phyloP scores from a whole-genome alignment of 2,797 vertebrate species.

The Vireo griseus region DNA sequence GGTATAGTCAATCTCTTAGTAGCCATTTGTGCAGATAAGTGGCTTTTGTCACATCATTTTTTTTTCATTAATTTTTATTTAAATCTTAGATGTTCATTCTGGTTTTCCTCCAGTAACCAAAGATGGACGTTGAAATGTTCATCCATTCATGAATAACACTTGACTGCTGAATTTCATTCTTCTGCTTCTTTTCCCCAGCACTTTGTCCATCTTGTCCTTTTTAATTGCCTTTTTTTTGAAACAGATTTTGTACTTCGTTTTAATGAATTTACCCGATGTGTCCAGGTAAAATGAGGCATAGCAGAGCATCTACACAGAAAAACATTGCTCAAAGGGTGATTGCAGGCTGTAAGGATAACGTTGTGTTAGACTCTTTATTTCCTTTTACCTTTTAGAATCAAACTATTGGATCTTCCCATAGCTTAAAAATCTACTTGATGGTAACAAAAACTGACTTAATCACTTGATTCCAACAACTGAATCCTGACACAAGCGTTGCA shows the following conservation, averaged over 20 bases:
- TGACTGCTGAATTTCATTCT: neutral
- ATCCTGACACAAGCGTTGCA: neutral
- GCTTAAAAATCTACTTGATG: neutral
- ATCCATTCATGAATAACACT: neutral
- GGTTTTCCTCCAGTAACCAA: neutral
- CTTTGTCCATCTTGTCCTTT: neutral
- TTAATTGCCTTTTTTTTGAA: neutral
- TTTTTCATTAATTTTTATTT: neutral
- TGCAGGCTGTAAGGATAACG: neutral
- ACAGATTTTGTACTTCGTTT: neutral
- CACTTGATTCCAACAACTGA: neutral
- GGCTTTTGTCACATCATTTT: neutral
- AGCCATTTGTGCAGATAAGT: neutral
- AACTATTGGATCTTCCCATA: neutral
- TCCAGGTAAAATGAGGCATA: neutral
- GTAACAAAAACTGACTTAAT: neutral
- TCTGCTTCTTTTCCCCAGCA: neutral
- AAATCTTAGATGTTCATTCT: neutral
- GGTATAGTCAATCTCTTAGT: neutral
- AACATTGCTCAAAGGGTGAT: neutral
- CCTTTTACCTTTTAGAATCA: neutral
- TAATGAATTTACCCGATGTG: neutral
- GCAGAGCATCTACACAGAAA: neutral
- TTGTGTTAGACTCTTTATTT: neutral
- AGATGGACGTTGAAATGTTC: neutral